phyloP scores from a whole-genome alignment of 2,797 vertebrate species.

The Aulostomus chinensis region DNA sequence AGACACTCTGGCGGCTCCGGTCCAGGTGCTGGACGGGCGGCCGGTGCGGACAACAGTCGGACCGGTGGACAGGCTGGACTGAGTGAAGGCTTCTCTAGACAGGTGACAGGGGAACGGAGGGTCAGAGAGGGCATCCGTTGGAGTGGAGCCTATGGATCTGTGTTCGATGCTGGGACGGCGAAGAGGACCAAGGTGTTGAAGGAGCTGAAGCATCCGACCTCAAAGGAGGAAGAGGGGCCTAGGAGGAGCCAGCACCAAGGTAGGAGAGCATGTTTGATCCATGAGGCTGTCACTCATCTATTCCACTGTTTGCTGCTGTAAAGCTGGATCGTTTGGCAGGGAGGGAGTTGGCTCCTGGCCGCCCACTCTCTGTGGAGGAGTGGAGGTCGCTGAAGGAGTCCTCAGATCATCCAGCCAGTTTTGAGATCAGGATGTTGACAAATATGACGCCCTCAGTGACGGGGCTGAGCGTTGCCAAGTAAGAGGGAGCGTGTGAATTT shows the following conservation, averaged over 20 bases:
- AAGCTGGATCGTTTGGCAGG: slow-evolving; percentile 33
- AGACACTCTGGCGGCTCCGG: too few relatives aligned
- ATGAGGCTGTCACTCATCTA: too few relatives aligned
- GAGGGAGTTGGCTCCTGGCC: slow-evolving; percentile 62
- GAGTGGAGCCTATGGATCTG: slow-evolving; percentile 69
- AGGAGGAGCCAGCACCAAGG: too few relatives aligned
- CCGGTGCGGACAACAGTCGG: slow-evolving; percentile 11
- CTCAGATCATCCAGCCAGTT: slow-evolving; percentile 51
- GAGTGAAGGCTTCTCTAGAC: neutral
- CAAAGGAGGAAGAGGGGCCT: slow-evolving; percentile 43
- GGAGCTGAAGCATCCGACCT: too few relatives aligned
- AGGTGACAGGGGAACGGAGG: neutral
- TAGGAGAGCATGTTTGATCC: too few relatives aligned
- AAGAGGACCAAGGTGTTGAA: slow-evolving; percentile 72
- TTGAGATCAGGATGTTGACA: slow-evolving; percentile 81
- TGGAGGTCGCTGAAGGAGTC: slow-evolving; percentile 84
- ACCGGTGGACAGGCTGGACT: slow-evolving; percentile 8
- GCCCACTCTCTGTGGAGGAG: slow-evolving; percentile 78
- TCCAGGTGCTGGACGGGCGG: neutral
- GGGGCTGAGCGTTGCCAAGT: slow-evolving; percentile 86
- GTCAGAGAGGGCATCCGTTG: slow-evolving; percentile 13
- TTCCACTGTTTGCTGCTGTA: neutral
- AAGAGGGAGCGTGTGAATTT: slow-evolving; percentile 17
- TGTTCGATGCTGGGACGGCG: slow-evolving; percentile 85
- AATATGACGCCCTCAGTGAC: slow-evolving; percentile 61